phyloP scores from a whole-genome alignment of 2,113 vertebrate species.

The Aleadryas rufinucha region DNA sequence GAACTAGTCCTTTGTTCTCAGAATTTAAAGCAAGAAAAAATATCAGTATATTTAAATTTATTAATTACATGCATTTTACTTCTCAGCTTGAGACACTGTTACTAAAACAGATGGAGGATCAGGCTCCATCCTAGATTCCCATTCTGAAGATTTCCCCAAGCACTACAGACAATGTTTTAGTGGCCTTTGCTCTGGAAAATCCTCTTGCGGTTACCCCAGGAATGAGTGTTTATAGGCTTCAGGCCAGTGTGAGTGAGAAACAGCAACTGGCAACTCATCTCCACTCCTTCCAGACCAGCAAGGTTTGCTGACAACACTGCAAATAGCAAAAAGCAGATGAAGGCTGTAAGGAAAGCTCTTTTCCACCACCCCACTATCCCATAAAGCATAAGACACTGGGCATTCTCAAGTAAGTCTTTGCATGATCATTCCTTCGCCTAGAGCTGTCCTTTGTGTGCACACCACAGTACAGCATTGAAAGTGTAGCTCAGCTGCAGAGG shows the following conservation, averaged over 20 bases:
- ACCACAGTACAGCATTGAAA: neutral
- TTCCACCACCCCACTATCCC: neutral
- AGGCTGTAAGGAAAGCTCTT: neutral
- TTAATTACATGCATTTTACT: neutral
- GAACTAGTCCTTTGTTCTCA: neutral
- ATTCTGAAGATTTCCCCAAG: neutral
- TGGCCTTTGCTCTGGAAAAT: neutral
- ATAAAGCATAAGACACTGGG: neutral
- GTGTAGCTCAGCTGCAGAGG: neutral
- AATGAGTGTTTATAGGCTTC: neutral
- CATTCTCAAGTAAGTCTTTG: neutral
- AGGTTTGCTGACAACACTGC: neutral
- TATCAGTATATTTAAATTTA: neutral
- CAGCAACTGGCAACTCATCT: neutral
- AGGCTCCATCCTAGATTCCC: neutral
- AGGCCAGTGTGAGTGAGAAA: neutral
- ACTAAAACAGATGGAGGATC: neutral
- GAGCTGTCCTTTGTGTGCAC: neutral
- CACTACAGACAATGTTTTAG: neutral
- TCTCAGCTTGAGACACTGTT: neutral
- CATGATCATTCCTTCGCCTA: neutral
- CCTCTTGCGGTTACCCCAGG: neutral
- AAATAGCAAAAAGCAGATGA: neutral
- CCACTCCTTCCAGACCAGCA: neutral
- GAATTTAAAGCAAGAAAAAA: neutral